Evolutionary conservation across 1,140 invertebrate species (phyloP), one percentile per base, ranked within the genome.

Genomic region (Drosophila melanica): DNA sequence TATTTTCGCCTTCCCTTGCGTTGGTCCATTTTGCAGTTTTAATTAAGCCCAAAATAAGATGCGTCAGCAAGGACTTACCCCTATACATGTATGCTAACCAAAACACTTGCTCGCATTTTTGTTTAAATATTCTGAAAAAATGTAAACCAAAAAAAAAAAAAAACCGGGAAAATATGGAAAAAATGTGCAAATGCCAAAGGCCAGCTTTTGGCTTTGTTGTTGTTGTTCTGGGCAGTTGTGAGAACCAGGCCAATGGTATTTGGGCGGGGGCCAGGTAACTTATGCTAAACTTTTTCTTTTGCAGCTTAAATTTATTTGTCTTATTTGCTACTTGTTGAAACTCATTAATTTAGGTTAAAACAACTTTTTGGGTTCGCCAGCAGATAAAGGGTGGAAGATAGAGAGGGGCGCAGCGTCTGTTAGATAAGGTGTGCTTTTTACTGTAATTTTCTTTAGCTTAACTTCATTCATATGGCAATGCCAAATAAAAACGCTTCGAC

Each of bases 321-420:
- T 27, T 55, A 14, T 51, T 27, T 42, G 60, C 68, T 53, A 71
- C 69, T 66, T 72, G 63, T 72, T 72, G 69, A 57, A 66, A 51
- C 45, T 72, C 53, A 72, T 72, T 66, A 72, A 66, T 66, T 66
- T 53, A 45, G 65, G 41, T 42, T 57, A 44, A 57, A 63, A 55
- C 35, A 70, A 63, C 30, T 70, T 70, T 63, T 27, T 10, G 55
- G 27, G 9, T 47, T 50, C 48, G 20, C n/a, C 33, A 12, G 18
- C 45, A 4, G 11, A 23, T 23, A 12, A 12, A 12, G 11, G 44
- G 10, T 9, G n/a, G 4, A 20, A 11, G 12, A 39, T 5, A 37
- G 35, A 37, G 11, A 3, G 10, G 11, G 35, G 10, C 4, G 11
- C 35, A 12, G 35, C 35, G 11, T 37, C 10, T 37, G 11, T 3